Percentiles rank a stretch among this genome's conserved stretches.
These are phyloP conservation scores for Macrophya annulata DNA, from an alignment of 2,888 invertebrate genomes.

Conservation along the genomic window DNA sequence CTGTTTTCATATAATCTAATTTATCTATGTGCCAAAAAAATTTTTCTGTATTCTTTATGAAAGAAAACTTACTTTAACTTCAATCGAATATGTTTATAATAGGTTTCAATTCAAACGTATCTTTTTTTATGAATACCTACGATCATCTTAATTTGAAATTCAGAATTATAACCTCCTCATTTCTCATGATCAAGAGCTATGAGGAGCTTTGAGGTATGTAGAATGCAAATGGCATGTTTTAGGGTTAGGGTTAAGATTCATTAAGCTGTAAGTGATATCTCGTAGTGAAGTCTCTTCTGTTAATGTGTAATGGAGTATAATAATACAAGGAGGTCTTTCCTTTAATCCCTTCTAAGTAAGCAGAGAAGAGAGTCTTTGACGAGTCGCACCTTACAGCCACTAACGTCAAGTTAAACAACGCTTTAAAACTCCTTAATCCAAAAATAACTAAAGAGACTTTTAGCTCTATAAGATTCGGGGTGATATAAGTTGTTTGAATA, in stretches of 20 bases:
- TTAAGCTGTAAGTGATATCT: slow-evolving; percentile 8
- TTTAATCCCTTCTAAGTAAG: slow-evolving; percentile 39
- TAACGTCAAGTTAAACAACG: slow-evolving; percentile 37
- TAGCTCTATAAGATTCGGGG: not conserved
- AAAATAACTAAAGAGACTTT: not conserved
- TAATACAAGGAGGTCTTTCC: not conserved
- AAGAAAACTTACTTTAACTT: not conserved
- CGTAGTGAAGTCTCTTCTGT: not conserved
- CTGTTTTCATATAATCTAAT: not conserved
- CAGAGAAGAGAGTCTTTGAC: slow-evolving; percentile 30
- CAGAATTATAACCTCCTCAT: not conserved
- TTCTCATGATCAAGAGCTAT: not conserved
- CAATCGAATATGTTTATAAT: too few species aligned
- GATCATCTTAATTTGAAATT: too few species aligned
- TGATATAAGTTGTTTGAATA: not conserved
- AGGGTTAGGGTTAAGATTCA: not conserved
- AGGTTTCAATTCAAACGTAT: too few species aligned
- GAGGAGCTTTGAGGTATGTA: not conserved
- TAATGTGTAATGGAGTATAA: slow-evolving; percentile 16
- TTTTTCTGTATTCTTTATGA: not conserved
- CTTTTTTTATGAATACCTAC: too few species aligned
- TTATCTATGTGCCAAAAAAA: not conserved
- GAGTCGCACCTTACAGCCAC: slow-evolving; percentile 34
- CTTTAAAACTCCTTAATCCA: slow-evolving; percentile 35
- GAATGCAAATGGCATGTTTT: not conserved